Percentiles rank a stretch among this genome's conserved stretches.
Conservation (phyloP, 2,888 invertebrate genomes). For the Ormyrus thymus region DNA sequence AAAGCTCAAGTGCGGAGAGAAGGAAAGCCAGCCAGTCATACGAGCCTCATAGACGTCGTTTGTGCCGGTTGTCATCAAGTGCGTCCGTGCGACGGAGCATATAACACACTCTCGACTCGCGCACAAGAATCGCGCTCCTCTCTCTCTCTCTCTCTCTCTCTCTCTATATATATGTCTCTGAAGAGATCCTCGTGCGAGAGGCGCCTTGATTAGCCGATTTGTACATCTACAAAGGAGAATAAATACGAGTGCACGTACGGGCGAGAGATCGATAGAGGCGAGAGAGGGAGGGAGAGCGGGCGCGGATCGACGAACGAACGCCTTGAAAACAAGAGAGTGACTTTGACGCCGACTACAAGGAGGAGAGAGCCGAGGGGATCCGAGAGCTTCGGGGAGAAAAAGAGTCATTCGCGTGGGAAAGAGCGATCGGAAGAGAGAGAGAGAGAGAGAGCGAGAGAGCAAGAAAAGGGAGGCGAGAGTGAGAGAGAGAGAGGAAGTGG, state of each 20-base stretch:
- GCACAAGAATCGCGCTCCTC: too few relatives aligned
- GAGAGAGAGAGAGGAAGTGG: conserved; percentile 62
- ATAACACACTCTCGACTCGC: too few relatives aligned
- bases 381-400: not conserved
- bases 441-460: conserved; percentile 14
- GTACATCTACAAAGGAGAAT: conserved; percentile 14
- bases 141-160: too few relatives aligned
- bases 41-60: too few relatives aligned
- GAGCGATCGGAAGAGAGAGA: conserved; percentile 11
- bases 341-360: conserved; percentile 1
- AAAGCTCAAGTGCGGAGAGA: too few relatives aligned
- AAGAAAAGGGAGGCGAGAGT: conserved; percentile 20
- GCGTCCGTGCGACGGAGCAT: too few relatives aligned
- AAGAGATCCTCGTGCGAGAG: not conserved
- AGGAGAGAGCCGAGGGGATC: too few relatives aligned
- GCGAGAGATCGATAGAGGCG: not conserved
- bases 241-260: not conserved
- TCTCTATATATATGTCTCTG: too few relatives aligned
- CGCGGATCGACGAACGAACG: conserved; percentile 3
- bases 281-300: not conserved
- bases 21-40: too few relatives aligned
- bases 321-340: conserved; percentile 3
- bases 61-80: too few relatives aligned
- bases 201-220: conserved; percentile 27
- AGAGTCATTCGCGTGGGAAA: not conserved